Conservation (phyloP, 2,113 vertebrate genomes). For the Cyanocitta stelleri region DNA sequence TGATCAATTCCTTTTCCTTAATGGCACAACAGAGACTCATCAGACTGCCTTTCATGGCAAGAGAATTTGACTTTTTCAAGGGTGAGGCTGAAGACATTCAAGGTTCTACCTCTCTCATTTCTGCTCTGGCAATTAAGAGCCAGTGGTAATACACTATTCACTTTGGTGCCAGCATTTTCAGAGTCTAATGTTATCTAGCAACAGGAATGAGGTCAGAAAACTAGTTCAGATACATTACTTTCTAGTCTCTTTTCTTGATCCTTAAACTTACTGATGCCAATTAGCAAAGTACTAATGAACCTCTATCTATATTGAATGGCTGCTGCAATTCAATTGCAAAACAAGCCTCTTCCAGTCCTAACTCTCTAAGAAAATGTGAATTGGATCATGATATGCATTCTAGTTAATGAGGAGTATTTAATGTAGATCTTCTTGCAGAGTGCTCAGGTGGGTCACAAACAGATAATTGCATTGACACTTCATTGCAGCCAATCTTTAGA, state of each 20-base stretch:
- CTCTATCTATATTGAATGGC: constrained; percentile 14
- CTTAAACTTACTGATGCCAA: not conserved
- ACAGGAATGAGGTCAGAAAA: constrained; percentile 61
- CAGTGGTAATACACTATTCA: not conserved
- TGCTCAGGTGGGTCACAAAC: not conserved
- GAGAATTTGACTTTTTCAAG: constrained; percentile 6
- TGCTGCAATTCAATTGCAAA: constrained; percentile 26
- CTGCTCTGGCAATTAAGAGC: constrained; percentile 55
- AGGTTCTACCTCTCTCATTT: not conserved
- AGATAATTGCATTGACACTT: not conserved
- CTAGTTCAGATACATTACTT: constrained; percentile 45
- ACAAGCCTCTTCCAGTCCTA: not conserved
- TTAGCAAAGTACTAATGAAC: constrained; percentile 57
- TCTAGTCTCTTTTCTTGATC: constrained; percentile 36
- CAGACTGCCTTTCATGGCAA: not conserved
- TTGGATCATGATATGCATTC: not conserved
- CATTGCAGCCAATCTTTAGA: not conserved
- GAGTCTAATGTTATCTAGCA: constrained; percentile 37
- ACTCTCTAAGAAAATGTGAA: constrained; percentile 32
- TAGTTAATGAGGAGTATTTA: not conserved
- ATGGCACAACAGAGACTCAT: not conserved
- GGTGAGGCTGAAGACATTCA: constrained; percentile 16
- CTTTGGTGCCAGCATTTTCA: constrained; percentile 20
- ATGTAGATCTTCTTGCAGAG: not conserved
- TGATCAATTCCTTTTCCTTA: constrained; percentile 26